Percentiles rank a stretch among this genome's conserved stretches.
These are phyloP conservation scores for Leguminivora glycinivorella DNA, from an alignment of 1,140 invertebrate genomes.

Conservation along the genomic window DNA sequence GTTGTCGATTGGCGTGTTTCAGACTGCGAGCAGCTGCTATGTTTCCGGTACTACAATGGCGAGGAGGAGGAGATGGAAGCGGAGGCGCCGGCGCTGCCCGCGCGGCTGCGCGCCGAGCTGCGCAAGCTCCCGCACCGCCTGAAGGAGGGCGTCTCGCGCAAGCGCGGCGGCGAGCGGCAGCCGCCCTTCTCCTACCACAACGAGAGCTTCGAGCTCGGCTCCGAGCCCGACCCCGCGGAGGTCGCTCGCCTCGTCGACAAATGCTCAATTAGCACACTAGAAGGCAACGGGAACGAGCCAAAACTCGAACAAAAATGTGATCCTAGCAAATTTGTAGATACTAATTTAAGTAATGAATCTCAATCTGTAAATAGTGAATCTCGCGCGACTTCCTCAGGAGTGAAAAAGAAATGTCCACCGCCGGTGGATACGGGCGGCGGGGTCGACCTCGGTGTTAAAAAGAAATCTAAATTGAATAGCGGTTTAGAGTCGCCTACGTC, in stretches of 20 bases:
- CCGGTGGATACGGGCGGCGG: slow-evolving; percentile 73
- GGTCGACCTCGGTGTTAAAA: slow-evolving; percentile 67
- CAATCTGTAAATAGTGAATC: slow-evolving; percentile 72
- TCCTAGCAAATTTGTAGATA: slow-evolving; percentile 74
- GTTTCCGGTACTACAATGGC: slow-evolving; percentile 77
- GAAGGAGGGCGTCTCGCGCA: slow-evolving; percentile 72
- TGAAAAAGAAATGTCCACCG: slow-evolving; percentile 77
- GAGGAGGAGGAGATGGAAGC: slow-evolving; percentile 72
- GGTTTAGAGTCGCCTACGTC: slow-evolving; percentile 78
- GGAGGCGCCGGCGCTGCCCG: slow-evolving; percentile 63
- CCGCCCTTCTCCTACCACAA: slow-evolving; percentile 73
- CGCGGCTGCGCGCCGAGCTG: slow-evolving; percentile 67
- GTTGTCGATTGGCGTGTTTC: slow-evolving; percentile 43
- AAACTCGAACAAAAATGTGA: slow-evolving; percentile 72
- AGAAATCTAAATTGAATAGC: slow-evolving; percentile 72
- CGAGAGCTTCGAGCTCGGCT: slow-evolving; percentile 68
- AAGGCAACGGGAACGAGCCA: slow-evolving; percentile 62
- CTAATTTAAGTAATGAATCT: slow-evolving; percentile 71
- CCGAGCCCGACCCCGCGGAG: slow-evolving; percentile 71
- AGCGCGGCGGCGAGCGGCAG: slow-evolving; percentile 69
- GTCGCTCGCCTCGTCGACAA: slow-evolving; percentile 76
- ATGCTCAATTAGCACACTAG: slow-evolving; percentile 79
- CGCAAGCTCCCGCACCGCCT: slow-evolving; percentile 67
- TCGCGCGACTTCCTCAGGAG: slow-evolving; percentile 70
- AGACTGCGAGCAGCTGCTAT: slow-evolving; percentile 78